A percentile compares a stretch with the other conserved stretches of the same genome.
phyloP scores from a whole-genome alignment of 1,140 invertebrate species.

The Eubasilissa regina region DNA sequence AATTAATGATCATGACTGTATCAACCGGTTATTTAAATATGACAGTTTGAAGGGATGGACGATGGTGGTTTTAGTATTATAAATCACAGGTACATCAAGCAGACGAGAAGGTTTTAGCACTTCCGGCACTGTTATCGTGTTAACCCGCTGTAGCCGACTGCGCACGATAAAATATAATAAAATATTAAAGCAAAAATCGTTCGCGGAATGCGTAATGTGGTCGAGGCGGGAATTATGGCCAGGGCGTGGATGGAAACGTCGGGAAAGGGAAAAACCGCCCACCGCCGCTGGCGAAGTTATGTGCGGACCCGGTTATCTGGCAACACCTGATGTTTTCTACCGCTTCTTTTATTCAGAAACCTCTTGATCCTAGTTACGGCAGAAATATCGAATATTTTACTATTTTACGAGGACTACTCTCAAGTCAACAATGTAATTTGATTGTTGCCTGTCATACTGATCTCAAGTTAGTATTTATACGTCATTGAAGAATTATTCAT shows the following conservation, averaged over 20 bases:
- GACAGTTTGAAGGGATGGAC: no score
- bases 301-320: slow-evolving; percentile 11
- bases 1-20: no score
- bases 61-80: no score
- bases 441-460: no score
- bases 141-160: slow-evolving; percentile 47
- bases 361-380: neutral
- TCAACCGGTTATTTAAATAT: no score
- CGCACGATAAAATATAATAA: slow-evolving; percentile 60
- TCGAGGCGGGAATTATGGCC: slow-evolving; percentile 58
- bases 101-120: no score
- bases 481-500: no score
- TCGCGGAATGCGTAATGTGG: slow-evolving; percentile 59
- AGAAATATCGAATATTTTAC: neutral
- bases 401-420: no score
- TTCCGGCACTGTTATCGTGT: slow-evolving; percentile 15
- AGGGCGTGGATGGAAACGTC: slow-evolving; percentile 55
- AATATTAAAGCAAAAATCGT: slow-evolving; percentile 59
- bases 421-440: no score
- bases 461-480: no score
- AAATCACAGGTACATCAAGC: no score
- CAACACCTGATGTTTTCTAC: slow-evolving; percentile 32
- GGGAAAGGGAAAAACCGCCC: slow-evolving; percentile 36
- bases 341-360: neutral
- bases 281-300: slow-evolving; percentile 1